Percentiles rank a stretch among this genome's conserved stretches.
Evolutionary conservation across 2,113 vertebrate genomes (phyloP).

Genomic region (Corvus cornix): DNA sequence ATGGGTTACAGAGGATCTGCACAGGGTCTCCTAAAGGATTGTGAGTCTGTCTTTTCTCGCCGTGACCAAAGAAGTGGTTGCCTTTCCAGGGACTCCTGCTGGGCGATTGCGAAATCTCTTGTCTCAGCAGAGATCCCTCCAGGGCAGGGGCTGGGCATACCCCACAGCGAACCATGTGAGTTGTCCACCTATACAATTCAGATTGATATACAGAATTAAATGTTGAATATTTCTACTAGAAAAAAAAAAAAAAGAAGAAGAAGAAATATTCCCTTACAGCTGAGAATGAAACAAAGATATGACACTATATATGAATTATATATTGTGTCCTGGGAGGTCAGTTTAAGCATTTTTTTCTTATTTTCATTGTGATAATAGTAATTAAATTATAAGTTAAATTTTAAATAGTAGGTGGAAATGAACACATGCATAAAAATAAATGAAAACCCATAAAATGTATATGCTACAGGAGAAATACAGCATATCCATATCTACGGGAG

Average conservation of each 20-base stretch:
- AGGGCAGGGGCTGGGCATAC: too few species aligned
- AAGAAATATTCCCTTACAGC: background rate
- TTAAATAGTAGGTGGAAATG: background rate
- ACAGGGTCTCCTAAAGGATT: too few species aligned
- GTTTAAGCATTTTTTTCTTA: background rate
- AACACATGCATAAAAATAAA: background rate
- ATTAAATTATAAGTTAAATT: background rate
- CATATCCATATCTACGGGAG: rapidly evolving
- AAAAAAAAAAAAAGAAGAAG: background rate
- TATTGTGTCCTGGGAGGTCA: background rate
- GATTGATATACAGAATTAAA: background rate
- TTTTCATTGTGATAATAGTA: background rate
- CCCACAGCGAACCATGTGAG: background rate
- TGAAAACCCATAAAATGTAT: background rate
- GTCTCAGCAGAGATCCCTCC: too few species aligned
- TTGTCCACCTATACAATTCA: background rate
- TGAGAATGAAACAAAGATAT: background rate
- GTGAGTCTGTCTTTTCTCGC: too few species aligned
- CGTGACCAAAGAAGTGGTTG: too few species aligned
- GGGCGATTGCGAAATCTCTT: too few species aligned
- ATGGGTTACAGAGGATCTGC: too few species aligned
- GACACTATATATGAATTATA: background rate
- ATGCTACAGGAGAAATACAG: background rate
- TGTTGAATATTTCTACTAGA: background rate
- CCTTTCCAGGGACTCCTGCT: too few species aligned